Evolutionary conservation across 2,797 vertebrate species (phyloP), one percentile per base, ranked within the genome.

Genomic region (Phrynocephalus forsythii): DNA sequence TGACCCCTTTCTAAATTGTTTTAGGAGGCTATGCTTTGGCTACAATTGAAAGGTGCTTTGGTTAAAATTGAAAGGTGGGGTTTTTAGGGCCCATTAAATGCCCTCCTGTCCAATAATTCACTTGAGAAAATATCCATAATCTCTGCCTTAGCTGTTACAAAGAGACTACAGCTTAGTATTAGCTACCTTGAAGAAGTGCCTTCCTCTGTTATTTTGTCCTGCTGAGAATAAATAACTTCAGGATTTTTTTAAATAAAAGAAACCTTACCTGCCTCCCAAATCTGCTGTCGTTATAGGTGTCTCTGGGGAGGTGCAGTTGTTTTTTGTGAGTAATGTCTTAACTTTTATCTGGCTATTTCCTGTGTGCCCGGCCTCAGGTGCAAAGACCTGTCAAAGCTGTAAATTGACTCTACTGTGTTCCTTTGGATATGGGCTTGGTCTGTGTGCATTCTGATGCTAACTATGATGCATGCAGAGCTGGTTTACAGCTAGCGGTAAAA

Each of bases 401-500:
- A 95, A 95, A 96, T 95, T 90, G 93, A 87, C 82, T 93, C 92
- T 95, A 90, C 93, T 89, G 82, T 92, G 91, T 90, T 90, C 63
- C 90, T 93, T 92, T 91, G 89, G 91, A 92, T 91, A 93, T 90
- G 91, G 92, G 93, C 83, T 95, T 95, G 94, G 94, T 92, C 90
- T 93, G 88, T 90, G 87, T 91, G 73, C 95, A 94, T 96, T 95
- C 94, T 95, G 95, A 95, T 95, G 95, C 94, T 94, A 95, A 94
- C 95, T 93, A 94, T 95, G 94, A 93, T 94, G 94, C 94, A 93
- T 92, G 93, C 92, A 94, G 92, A 94, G 94, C 91, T 95, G 85
- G 93, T 96, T 96, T 95, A 95, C 92, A 93, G 85, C 95, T 94
- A 86, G 94, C 90, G 95, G 91, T 96, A 95, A 96, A 88, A 96